These are phyloP conservation scores for Copidosoma aretas DNA, from an alignment of 2,888 invertebrate genomes.

Conservation along the genomic window DNA sequence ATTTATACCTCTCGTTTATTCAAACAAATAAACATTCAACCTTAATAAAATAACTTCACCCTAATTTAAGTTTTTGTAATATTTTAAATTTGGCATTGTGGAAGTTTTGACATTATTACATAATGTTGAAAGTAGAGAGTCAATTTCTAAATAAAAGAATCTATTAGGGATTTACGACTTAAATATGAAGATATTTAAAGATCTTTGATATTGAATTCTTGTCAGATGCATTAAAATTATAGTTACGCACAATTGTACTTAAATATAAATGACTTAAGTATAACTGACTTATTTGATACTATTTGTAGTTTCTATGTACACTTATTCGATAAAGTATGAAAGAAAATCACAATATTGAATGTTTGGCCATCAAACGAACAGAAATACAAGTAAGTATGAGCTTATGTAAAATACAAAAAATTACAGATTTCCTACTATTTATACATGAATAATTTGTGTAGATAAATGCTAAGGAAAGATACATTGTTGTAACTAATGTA, in stretches of 20 bases:
- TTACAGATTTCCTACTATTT: not conserved
- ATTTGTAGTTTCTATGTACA: constrained; percentile 32
- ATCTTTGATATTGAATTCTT: no score
- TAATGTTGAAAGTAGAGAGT: constrained; percentile 18
- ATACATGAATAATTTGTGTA: not conserved
- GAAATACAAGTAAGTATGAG: constrained; percentile 7
- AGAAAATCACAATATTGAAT: constrained; percentile 34
- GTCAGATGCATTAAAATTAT: constrained; percentile 7
- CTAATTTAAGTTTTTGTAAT: constrained; percentile 24
- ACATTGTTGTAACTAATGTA: not conserved
- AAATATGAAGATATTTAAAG: no score
- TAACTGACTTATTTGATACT: constrained; percentile 27
- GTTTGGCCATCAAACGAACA: constrained; percentile 27
- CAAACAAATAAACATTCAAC: constrained; percentile 30
- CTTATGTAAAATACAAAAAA: not conserved
- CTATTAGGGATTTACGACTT: not conserved
- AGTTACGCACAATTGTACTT: constrained; percentile 27
- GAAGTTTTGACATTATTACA: constrained; percentile 25
- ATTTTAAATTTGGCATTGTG: constrained; percentile 31
- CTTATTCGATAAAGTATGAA: constrained; percentile 24
- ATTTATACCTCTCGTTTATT: constrained; percentile 7
- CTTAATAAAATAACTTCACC: constrained; percentile 23
- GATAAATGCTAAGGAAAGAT: constrained; percentile 3
- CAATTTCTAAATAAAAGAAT: not conserved
- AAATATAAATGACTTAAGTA: constrained; percentile 21